A percentile compares a stretch with the other conserved stretches of the same genome.
Evolutionary conservation across 2,888 invertebrate genomes (phyloP).

Genomic region (Charanyca ferruginea): DNA sequence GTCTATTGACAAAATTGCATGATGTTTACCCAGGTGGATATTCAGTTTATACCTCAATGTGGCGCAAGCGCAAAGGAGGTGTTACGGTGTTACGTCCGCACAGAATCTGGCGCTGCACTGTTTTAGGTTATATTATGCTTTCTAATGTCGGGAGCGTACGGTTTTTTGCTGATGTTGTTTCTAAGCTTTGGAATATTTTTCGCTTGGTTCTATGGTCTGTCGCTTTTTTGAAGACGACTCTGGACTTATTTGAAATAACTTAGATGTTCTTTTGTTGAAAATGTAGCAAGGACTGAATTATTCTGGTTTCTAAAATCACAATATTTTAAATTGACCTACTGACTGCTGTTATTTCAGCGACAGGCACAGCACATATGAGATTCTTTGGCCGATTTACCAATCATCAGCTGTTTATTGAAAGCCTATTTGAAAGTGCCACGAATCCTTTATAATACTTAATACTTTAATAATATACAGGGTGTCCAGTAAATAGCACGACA

Average conservation of each 20-base stretch:
- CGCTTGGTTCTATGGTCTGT: constrained; percentile 9
- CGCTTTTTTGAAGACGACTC: constrained; percentile 7
- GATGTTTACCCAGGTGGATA: constrained; percentile 66
- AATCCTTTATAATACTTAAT: too few relatives aligned
- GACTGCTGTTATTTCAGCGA: too few relatives aligned
- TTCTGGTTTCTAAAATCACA: neutral
- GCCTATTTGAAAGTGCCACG: too few relatives aligned
- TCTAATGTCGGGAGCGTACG: constrained; percentile 44
- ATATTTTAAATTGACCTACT: too few relatives aligned
- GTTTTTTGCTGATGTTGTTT: constrained; percentile 30
- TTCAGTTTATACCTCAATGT: constrained; percentile 56
- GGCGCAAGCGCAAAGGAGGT: constrained; percentile 59
- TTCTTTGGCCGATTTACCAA: neutral
- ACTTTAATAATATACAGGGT: too few relatives aligned
- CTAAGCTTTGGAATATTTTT: constrained; percentile 14
- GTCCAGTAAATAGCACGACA: too few relatives aligned
- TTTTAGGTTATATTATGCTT: constrained; percentile 64
- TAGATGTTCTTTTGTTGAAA: neutral
- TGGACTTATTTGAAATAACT: constrained; percentile 10
- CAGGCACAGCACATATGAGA: too few relatives aligned
- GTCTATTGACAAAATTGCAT: constrained; percentile 38
- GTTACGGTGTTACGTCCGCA: constrained; percentile 57
- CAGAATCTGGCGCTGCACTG: constrained; percentile 66
- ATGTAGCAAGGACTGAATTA: neutral
- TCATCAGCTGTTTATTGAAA: too few relatives aligned